Conservation (phyloP, 2,797 vertebrate species). For the Sphenodon punctatus region DNA sequence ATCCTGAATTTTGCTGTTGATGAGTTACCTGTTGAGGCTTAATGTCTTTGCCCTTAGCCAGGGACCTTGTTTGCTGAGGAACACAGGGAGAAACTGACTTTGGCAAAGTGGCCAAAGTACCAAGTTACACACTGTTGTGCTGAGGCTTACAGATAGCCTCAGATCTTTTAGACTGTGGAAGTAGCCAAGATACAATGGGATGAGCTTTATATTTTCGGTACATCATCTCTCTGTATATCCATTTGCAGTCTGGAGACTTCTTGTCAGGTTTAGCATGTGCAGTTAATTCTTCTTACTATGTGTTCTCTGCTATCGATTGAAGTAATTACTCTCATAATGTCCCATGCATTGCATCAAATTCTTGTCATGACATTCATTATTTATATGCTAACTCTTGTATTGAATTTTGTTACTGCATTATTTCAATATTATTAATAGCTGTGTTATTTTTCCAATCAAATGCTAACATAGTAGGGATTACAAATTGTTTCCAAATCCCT, state of each 20-base stretch:
- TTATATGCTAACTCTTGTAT: neutral
- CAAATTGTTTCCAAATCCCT: neutral
- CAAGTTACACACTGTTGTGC: neutral
- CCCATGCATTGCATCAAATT: neutral
- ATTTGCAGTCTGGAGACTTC: neutral
- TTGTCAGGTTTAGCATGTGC: neutral
- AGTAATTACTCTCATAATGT: neutral
- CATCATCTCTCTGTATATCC: neutral
- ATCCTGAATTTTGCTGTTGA: constrained; percentile 20
- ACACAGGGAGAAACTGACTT: neutral
- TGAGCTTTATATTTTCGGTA: neutral
- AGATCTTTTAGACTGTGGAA: neutral
- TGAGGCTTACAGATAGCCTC: neutral
- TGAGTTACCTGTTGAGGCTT: neutral
- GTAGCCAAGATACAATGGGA: neutral
- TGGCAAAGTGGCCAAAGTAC: neutral
- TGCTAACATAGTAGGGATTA: neutral
- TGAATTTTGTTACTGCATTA: neutral
- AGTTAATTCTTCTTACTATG: neutral
- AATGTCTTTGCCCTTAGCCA: neutral
- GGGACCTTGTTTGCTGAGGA: constrained; percentile 14
- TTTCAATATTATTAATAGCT: neutral
- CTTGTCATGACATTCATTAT: neutral
- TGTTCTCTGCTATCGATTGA: neutral
- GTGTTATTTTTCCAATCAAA: neutral